phyloP scores from a whole-genome alignment of 2,113 vertebrate genomes.

The Cephalopholis sonnerati region DNA sequence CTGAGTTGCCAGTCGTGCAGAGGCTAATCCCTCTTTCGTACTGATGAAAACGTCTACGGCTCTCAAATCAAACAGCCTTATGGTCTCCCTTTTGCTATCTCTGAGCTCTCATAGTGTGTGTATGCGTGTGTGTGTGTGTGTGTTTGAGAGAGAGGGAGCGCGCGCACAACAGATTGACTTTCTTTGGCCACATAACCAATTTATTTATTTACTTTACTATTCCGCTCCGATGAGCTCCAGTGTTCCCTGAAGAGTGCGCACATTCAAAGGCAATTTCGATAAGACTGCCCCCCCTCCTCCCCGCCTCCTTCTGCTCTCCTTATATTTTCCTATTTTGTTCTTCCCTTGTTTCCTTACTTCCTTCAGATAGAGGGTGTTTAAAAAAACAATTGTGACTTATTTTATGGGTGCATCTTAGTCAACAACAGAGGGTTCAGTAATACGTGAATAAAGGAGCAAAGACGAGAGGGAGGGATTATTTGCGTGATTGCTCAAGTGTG shows the following conservation, averaged over 20 bases:
- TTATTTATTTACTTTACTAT: slow-evolving; percentile 83
- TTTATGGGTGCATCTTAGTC: slow-evolving; percentile 55
- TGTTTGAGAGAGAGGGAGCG: slow-evolving; percentile 38
- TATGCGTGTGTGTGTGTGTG: slow-evolving; percentile 27
- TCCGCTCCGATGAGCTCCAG: slow-evolving; percentile 70
- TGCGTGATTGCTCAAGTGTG: slow-evolving; percentile 58
- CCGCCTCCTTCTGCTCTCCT: slow-evolving; percentile 46
- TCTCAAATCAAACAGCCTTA: slow-evolving; percentile 74
- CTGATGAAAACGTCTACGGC: slow-evolving; percentile 72
- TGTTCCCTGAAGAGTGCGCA: slow-evolving; percentile 71
- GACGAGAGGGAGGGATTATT: slow-evolving; percentile 44
- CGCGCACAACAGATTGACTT: slow-evolving; percentile 78
- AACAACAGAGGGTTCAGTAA: slow-evolving; percentile 57
- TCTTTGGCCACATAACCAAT: slow-evolving; percentile 81
- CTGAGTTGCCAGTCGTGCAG: slow-evolving; percentile 64
- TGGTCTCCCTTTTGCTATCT: slow-evolving; percentile 64
- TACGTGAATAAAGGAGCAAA: slow-evolving; percentile 43
- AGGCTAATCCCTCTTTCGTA: slow-evolving; percentile 74
- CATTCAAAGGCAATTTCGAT: slow-evolving; percentile 82
- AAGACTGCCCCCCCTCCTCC: slow-evolving; percentile 55
- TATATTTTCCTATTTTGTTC: slow-evolving; percentile 69
- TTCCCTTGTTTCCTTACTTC: slow-evolving; percentile 60
- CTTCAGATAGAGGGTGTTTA: slow-evolving; percentile 57
- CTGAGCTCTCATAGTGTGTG: slow-evolving; percentile 20
- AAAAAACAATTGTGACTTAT: slow-evolving; percentile 70